These are phyloP conservation scores for Episyrphus balteatus DNA, from an alignment of 1,140 invertebrate genomes.

Conservation along the genomic window DNA sequence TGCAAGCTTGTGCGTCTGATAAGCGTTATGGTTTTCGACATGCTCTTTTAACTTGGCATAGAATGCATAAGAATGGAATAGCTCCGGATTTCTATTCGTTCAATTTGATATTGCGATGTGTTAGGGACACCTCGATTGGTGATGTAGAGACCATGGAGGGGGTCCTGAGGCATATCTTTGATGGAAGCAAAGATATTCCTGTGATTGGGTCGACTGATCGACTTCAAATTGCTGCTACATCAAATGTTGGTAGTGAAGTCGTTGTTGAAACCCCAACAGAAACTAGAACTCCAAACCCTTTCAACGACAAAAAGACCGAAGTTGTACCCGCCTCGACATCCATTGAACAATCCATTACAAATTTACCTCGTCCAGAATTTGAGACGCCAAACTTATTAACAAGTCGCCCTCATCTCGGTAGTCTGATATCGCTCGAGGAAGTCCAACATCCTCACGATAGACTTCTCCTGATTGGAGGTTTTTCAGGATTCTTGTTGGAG, in stretches of 20 bases:
- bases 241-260: neutral
- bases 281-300: neutral
- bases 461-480: constrained; percentile 70
- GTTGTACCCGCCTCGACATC: neutral
- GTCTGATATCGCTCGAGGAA: constrained; percentile 45
- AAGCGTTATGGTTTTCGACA: constrained; percentile 65
- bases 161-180: constrained; percentile 21
- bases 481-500: constrained; percentile 55
- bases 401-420: constrained; percentile 42
- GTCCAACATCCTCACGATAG: constrained; percentile 49
- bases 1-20: constrained; percentile 72
- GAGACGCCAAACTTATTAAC: constrained; percentile 48
- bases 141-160: constrained; percentile 47
- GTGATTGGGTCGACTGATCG: neutral
- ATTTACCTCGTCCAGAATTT: neutral
- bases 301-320: neutral
- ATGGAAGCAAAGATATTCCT: constrained; percentile 1
- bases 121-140: constrained; percentile 69
- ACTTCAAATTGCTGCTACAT: neutral
- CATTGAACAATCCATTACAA: neutral
- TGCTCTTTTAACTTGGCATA: constrained; percentile 71
- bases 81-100: constrained; percentile 60
- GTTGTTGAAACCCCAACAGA: neutral
- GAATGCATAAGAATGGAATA: constrained; percentile 56
- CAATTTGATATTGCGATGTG: constrained; percentile 67